phyloP scores from a whole-genome alignment of 30 jellyfish, hydroid and myxozoan species.

The Nemopilema nomurai region DNA sequence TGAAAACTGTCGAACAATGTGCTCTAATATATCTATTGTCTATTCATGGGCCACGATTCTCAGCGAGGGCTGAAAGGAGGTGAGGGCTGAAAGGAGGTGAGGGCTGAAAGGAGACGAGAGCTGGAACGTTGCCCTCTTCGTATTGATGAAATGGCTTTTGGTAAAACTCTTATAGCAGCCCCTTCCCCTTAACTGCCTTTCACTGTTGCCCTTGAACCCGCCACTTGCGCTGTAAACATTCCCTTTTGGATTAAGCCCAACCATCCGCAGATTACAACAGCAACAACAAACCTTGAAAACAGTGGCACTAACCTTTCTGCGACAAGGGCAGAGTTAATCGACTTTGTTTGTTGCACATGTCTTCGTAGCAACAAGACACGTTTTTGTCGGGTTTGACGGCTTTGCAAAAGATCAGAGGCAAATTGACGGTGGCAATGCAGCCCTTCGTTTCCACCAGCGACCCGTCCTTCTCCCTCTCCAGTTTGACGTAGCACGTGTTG shows the following conservation, averaged over 20 bases:
- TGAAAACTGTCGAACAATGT: neutral
- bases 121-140: too few species aligned
- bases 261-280: neutral
- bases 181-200: too few species aligned
- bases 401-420: conserved; percentile 43
- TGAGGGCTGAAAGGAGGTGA: too few species aligned
- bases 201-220: too few species aligned
- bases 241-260: too few species aligned
- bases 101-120: too few species aligned
- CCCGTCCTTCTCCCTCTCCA: conserved; percentile 33
- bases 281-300: neutral
- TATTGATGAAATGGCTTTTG: too few species aligned
- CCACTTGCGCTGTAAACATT: too few species aligned
- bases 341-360: conserved; percentile 54
- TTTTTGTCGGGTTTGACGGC: conserved; percentile 33
- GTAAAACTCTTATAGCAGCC: too few species aligned
- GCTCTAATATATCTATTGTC: too few species aligned
- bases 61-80: too few species aligned
- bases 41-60: too few species aligned
- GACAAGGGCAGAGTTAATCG: conserved; percentile 23
- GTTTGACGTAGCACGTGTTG: conserved; percentile 35
- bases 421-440: conserved; percentile 28
- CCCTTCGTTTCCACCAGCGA: conserved; percentile 34
- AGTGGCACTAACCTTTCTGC: conserved; percentile 10
- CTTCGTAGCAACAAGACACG: conserved; percentile 43